Conservation (phyloP, 2,888 invertebrate species). For the Clusia tigrina region DNA sequence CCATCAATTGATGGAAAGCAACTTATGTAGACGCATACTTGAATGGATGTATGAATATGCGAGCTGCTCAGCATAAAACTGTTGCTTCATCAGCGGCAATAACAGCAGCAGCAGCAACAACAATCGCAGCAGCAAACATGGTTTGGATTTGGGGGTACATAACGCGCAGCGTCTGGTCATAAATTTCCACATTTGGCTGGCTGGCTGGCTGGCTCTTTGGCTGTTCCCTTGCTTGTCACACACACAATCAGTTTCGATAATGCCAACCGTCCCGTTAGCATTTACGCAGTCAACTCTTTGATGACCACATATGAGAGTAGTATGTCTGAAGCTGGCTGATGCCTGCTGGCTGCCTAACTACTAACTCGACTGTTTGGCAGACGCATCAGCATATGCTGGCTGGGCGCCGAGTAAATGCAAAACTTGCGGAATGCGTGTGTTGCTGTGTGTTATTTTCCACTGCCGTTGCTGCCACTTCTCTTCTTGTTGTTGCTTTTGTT, state of each 20-base stretch:
- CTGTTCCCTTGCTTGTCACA: neutral
- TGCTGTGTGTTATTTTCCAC: too few species aligned
- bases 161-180: neutral
- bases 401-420: too few species aligned
- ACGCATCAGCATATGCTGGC: too few species aligned
- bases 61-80: neutral
- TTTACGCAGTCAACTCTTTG: neutral
- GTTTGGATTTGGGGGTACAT: neutral
- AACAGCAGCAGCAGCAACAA: neutral
- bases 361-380: too few species aligned
- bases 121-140: too few species aligned
- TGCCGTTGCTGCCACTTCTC: too few species aligned
- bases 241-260: neutral
- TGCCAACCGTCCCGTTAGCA: neutral
- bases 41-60: too few species aligned
- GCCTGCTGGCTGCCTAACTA: too few species aligned
- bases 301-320: neutral
- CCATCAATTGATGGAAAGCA: neutral
- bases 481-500: neutral
- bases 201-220: neutral
- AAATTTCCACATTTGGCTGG: neutral
- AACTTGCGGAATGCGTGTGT: too few species aligned
- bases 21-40: neutral
- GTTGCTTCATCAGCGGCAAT: slow-evolving; percentile 4
- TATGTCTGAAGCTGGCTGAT: too few species aligned